Evolutionary conservation across 2,113 vertebrate species (phyloP), one percentile per base, ranked within the genome.

Genomic region (Amazona guildingii): DNA sequence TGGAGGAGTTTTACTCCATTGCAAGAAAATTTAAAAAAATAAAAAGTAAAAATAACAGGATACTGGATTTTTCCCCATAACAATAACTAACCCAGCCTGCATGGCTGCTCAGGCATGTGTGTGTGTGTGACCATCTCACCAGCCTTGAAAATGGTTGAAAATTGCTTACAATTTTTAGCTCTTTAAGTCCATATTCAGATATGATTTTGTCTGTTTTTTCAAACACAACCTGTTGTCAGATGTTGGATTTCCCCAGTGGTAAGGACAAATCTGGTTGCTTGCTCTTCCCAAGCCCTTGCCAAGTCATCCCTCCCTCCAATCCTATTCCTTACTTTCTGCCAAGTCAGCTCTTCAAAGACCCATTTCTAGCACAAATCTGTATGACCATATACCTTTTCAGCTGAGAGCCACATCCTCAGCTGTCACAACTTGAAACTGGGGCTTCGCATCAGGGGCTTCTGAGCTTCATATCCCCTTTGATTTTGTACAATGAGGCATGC

Each of bases 351-450:
- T 25, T 43, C 20, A 12, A 57, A 9, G 21, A 67, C 8, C 25
- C 27, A 39, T 43, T 67, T 39, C 29, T 17, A 29, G 17, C 31
- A 72, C 37, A 72, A 67, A 79, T 33, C 51, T 11, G 2, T 3
- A 7, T 10, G 52, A 9, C 0, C 2, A 7, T 17, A 4, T 10
- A n/a, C 10, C 12, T 49, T 64, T 46, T 28, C 64, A 54, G 11
- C 49, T 49, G 51, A 31, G 5, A 51, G 7, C 23, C 15, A 35
- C 39, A 37, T 25, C 29, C n/a, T 67, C 20, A 20, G 35, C 46
- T 27, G 15, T 17, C 39, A 37, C 37, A 41, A 4, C 13, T 27
- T 25, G 21, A 46, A 8, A 27, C 2, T 8, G 43, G 43, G 37
- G 4, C 6, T 66, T 27, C 17, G 23, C 28, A 68, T 13, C 28